Base-by-base conservation (phyloP, 2,113 vertebrate genomes). In the Uria lomvia region DNA sequence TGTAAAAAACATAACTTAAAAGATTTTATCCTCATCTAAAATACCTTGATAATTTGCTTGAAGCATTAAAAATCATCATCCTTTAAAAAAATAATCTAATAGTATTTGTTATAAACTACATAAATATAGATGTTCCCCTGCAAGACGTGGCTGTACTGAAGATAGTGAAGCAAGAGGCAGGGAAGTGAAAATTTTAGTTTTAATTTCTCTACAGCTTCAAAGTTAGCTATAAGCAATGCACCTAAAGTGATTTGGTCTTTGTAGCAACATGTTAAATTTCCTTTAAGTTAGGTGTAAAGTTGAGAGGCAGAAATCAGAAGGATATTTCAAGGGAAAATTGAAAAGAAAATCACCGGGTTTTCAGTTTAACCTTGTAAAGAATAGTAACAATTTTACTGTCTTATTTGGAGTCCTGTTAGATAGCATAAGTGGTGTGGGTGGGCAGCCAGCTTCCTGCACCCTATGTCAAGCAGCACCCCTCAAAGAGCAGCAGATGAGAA, bases 381-480 rank as follows among this genome's bases (percentile, higher is more conserved):
- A 70, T 6, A 40, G 30, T 34, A 42, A 42, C 2, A 75, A 40
- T 43, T 55, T 47, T 20, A 14, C 6, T 47, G 8, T n/a, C n/a
- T 73, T 36, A 12, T 67, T 68, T 75, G 26, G 15, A 47, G 9
- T 53, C 9, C 34, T 11, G 3, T 53, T 84, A 65, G 34, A 42
- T 8, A 36, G 50, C 4, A 0, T 18, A 27, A 47, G 5, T 30
- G 17, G 11, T 27, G 23, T 53, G 30, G 38, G 19, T 20, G 11
- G 15, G 20, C 13, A 82, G 30, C 3, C 43, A 78, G n/a, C 42
- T 88, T 79, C 29, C 52, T 1, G 0, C 14, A 45, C 4, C 5
- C 16, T 15, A 0, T 15, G 8, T 42, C 0, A 2, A 72, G 38
- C 23, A 77, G 6, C 8, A 53, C 6, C 14, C 17, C 70, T 26